A percentile compares a stretch with the other conserved stretches of the same genome.
Conservation (phyloP, 2,113 vertebrate genomes). For the Mustela nigripes region DNA sequence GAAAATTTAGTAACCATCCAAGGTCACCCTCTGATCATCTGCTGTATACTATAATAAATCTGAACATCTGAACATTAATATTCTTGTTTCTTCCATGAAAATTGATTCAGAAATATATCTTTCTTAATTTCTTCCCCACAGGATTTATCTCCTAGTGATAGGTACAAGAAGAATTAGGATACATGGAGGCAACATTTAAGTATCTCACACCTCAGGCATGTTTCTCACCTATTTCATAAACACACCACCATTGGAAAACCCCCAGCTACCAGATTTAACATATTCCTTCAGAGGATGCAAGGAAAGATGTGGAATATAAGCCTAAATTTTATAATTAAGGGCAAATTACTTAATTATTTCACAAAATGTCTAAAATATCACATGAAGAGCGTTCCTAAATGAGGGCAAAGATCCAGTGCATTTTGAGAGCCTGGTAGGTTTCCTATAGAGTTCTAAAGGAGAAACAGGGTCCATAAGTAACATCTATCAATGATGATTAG, state of each 20-base stretch:
- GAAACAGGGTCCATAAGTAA: not conserved
- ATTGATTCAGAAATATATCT: not conserved
- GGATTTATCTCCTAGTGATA: not conserved
- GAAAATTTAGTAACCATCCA: not conserved
- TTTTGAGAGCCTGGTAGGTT: not conserved
- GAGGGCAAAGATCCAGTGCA: not conserved
- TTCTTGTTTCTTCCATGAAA: constrained; percentile 39
- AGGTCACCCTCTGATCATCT: not conserved
- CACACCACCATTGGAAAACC: not conserved
- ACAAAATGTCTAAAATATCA: not conserved
- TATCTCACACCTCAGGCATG: not conserved
- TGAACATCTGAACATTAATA: constrained; percentile 16
- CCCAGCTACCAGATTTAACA: not conserved
- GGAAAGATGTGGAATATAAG: not conserved
- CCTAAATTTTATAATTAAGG: not conserved
- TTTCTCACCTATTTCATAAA: not conserved
- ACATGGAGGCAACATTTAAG: not conserved
- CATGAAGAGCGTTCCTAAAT: not conserved
- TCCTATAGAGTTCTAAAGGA: not conserved
- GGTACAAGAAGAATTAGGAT: not conserved
- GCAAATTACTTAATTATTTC: not conserved
- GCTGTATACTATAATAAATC: not conserved
- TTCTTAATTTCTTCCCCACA: not conserved
- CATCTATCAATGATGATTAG: not conserved
- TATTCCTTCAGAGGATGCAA: not conserved